phyloP scores from a whole-genome alignment of 2,113 vertebrate species.

The Vimba vimba region DNA sequence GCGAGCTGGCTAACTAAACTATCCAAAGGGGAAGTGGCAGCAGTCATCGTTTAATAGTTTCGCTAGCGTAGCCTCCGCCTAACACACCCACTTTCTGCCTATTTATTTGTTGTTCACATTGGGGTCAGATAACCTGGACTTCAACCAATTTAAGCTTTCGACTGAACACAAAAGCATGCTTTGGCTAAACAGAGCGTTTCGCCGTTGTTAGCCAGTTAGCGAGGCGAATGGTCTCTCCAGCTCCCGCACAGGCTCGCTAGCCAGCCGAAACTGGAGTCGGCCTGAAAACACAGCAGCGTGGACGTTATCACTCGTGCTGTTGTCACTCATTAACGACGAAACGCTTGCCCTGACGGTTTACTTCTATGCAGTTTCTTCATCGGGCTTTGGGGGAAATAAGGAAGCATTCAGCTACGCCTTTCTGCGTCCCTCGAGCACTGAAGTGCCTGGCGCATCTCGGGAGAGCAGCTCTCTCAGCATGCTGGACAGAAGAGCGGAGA shows the following conservation, averaged over 20 bases:
- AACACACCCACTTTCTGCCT: constrained; percentile 45
- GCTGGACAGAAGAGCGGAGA: constrained; percentile 59
- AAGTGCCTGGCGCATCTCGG: constrained; percentile 48
- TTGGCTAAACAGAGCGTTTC: background rate
- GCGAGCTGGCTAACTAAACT: constrained; percentile 45
- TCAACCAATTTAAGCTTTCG: background rate
- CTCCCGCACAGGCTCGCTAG: constrained; percentile 49
- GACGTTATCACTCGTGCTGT: constrained; percentile 16
- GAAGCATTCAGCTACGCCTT: constrained; percentile 20
- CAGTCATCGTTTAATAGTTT: constrained; percentile 22
- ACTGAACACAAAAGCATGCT: background rate
- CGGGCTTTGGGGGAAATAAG: constrained; percentile 21
- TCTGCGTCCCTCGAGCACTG: constrained; percentile 53
- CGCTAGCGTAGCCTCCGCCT: constrained; percentile 31
- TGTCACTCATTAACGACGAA: constrained; percentile 16
- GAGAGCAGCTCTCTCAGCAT: constrained; percentile 59
- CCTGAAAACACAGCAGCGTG: constrained; percentile 37
- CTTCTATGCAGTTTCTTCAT: background rate
- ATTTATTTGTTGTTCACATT: background rate
- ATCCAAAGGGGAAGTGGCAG: constrained; percentile 50
- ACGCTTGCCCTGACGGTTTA: background rate
- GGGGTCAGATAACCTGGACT: constrained; percentile 5
- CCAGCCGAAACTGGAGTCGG: constrained; percentile 38
- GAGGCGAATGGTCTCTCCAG: constrained; percentile 26
- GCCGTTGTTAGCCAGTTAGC: constrained; percentile 27